Conservation (phyloP, 2,113 vertebrate genomes). For the Porphyrio hochstetteri region DNA sequence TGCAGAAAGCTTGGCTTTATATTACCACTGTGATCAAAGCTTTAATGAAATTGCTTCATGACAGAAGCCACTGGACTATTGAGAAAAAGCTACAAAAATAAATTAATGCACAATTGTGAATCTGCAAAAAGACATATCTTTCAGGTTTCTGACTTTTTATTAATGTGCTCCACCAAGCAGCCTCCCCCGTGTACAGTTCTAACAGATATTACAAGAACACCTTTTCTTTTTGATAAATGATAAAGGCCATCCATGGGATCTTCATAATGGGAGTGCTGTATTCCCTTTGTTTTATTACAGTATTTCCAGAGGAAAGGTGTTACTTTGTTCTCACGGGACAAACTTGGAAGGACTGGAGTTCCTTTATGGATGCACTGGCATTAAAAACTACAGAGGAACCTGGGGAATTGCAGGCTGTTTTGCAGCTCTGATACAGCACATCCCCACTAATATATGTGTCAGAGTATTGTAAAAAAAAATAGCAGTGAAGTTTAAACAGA, state of each 20-base stretch:
- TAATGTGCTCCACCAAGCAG: slow-evolving; percentile 68
- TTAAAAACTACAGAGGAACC: slow-evolving; percentile 66
- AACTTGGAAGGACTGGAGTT: slow-evolving; percentile 50
- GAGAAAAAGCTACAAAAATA: slow-evolving; percentile 73
- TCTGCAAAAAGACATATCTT: slow-evolving; percentile 59
- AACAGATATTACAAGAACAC: slow-evolving; percentile 64
- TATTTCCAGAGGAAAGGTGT: slow-evolving; percentile 67
- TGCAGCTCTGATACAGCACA: slow-evolving; percentile 42
- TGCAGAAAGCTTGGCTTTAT: slow-evolving; percentile 67
- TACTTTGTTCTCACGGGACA: slow-evolving; percentile 68
- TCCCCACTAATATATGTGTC: slow-evolving; percentile 40
- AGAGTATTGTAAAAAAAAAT: slow-evolving; percentile 51
- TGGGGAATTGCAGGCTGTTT: slow-evolving; percentile 68
- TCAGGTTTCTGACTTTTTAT: slow-evolving; percentile 74
- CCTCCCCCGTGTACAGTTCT: slow-evolving; percentile 55
- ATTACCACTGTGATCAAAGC: slow-evolving; percentile 60
- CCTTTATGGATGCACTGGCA: slow-evolving; percentile 57
- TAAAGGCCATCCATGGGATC: slow-evolving; percentile 65
- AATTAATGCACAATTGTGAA: slow-evolving; percentile 67
- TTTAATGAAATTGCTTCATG: slow-evolving; percentile 72
- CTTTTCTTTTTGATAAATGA: slow-evolving; percentile 72
- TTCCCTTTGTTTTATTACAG: slow-evolving; percentile 75
- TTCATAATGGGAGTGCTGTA: slow-evolving; percentile 58
- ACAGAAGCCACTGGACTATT: slow-evolving; percentile 69
- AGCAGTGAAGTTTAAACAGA: slow-evolving; percentile 61